Base-by-base conservation (phyloP, 2,888 invertebrate genomes). In the Blera fallax region DNA sequence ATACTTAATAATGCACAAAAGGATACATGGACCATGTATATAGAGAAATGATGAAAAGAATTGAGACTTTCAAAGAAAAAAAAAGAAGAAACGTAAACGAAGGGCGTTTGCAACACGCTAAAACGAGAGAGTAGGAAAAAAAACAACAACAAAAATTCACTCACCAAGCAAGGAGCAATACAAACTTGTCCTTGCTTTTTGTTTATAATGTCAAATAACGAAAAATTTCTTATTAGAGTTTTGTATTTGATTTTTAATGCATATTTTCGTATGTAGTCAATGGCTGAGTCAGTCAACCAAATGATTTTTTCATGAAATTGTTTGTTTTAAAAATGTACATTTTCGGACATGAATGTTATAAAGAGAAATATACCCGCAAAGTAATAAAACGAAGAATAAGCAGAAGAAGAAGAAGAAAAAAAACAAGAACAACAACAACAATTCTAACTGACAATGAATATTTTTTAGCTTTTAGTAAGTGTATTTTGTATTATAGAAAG, bases 401-500 rank as follows among this genome's bases (percentile, higher is more conserved):
- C 40, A 40, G 4, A 62, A 43, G 4, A 67, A 50, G n/a, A 48
- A 56, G 29, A 62, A 40, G 32, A 52, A 37, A 32, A 70, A 72
- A 5, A 70, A 52, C 27, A 62, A 32, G 1, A 60, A 21, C 32
- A 76, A 14, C 16, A 67, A 48, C 24, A 74, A 64, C 45, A 79
- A 79, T 64, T 74, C 60, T 52, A 73, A 85, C 81, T 85, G 85
- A 85, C 85, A 77, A 81, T 81, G 85, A 80, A 85, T 85, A 81
- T 69, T 83, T 85, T n/a, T 64, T 79, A 85, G 85, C 72, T 81
- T 81, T 85, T 81, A 85, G 81, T 85, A 85, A 81, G 85, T 87
- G 87, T 87, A 87, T 82, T 82, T 82, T 87, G 82, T 81, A 87
- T 87, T 87, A 81, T 82, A 87, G 77, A 77, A 76, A 85, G 48